These are phyloP conservation scores for Leptogaster cylindrica DNA, from an alignment of 2,888 invertebrate genomes.

Conservation along the genomic window DNA sequence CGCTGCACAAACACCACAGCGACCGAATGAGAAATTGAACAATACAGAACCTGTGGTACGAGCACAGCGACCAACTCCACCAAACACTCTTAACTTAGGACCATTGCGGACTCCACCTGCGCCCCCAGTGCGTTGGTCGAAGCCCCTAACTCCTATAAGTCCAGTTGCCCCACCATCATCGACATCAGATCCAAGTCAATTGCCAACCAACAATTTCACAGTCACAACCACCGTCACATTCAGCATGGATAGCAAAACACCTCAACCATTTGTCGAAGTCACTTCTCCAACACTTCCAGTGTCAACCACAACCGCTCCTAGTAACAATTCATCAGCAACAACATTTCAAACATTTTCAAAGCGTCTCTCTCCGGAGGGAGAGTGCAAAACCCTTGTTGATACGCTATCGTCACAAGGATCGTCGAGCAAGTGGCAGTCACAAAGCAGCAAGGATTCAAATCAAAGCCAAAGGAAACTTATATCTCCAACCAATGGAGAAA, in stretches of 20 bases:
- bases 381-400: constrained; percentile 56
- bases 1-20: constrained; percentile 55
- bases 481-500: constrained; percentile 60
- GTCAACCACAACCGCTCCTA: constrained; percentile 51
- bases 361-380: constrained; percentile 74
- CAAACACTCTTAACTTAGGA: constrained; percentile 78
- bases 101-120: constrained; percentile 72
- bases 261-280: constrained; percentile 57
- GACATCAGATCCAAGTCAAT: constrained; percentile 56
- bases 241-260: constrained; percentile 65
- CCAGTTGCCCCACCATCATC: constrained; percentile 57
- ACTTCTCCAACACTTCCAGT: constrained; percentile 56
- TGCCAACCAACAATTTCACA: constrained; percentile 74
- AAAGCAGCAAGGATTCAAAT: constrained; percentile 66
- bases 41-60: constrained; percentile 63
- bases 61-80: constrained; percentile 79
- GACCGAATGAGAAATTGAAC: constrained; percentile 43
- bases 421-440: constrained; percentile 58
- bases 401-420: constrained; percentile 73
- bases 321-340: constrained; percentile 51
- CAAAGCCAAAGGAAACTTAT: constrained; percentile 63
- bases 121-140: constrained; percentile 85
- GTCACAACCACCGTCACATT: constrained; percentile 88
- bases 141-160: constrained; percentile 69
- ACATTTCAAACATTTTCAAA: constrained; percentile 70